Conservation (phyloP, 2,888 invertebrate species). For the Patella pellucida region DNA sequence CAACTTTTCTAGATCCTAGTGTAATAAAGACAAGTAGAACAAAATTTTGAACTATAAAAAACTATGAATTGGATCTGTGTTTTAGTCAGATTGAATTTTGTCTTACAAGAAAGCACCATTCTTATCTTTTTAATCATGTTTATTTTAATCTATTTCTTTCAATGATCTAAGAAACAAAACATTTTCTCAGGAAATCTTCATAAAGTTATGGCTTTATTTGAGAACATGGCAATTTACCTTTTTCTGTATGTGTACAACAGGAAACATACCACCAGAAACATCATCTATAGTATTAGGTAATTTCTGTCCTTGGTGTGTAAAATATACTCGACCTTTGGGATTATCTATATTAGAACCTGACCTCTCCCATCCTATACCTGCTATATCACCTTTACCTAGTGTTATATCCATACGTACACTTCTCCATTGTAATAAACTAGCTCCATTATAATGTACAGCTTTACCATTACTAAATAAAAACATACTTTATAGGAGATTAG, state of each 20-base stretch:
- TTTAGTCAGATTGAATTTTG: too few species aligned
- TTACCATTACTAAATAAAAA: conserved; percentile 65
- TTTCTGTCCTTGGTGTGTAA: conserved; percentile 68
- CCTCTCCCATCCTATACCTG: conserved; percentile 70
- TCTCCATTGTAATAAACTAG: conserved; percentile 70
- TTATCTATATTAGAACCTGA: conserved; percentile 52
- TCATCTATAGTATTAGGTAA: conserved; percentile 67
- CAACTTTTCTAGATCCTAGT: too few species aligned
- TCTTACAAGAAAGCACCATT: too few species aligned
- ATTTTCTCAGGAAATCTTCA: neutral
- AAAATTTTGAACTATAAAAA: too few species aligned
- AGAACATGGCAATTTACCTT: conserved; percentile 48
- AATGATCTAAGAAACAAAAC: neutral
- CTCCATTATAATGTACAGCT: conserved; percentile 70
- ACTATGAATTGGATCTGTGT: too few species aligned
- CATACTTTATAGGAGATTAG: too few species aligned
- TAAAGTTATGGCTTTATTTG: neutral
- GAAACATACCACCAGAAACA: conserved; percentile 68
- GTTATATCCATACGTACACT: conserved; percentile 67
- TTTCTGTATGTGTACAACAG: conserved; percentile 71
- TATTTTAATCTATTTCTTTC: neutral
- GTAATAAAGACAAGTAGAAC: too few species aligned
- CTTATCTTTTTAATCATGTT: too few species aligned
- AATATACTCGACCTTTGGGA: conserved; percentile 67
- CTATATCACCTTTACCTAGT: conserved; percentile 67